phyloP scores from a whole-genome alignment of 2,888 invertebrate species.

The Luperina testacea region DNA sequence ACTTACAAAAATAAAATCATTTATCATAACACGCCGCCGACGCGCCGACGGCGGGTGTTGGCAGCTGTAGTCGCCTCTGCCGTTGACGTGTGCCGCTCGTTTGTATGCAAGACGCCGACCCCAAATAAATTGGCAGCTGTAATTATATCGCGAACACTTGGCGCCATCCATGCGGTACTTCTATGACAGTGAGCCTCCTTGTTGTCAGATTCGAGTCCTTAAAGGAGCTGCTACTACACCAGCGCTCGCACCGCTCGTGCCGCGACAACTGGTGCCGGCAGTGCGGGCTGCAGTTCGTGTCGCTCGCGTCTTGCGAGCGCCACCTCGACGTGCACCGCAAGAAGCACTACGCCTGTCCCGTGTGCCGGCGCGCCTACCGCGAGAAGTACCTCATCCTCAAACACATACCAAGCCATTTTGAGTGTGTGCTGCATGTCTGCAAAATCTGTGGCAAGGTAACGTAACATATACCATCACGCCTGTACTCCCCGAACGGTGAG shows the following conservation, averaged over 20 bases:
- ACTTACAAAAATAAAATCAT: no score
- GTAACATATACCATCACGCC: background rate
- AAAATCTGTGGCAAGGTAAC: slow-evolving; percentile 70
- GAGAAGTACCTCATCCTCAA: slow-evolving; percentile 83
- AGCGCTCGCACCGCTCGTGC: slow-evolving; percentile 71
- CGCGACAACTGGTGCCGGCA: slow-evolving; percentile 77
- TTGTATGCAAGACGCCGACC: background rate
- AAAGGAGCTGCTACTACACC: slow-evolving; percentile 78
- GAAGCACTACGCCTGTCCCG: slow-evolving; percentile 86
- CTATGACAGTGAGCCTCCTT: background rate
- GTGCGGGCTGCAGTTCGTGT: slow-evolving; percentile 81
- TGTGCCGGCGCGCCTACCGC: slow-evolving; percentile 89
- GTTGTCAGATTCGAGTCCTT: slow-evolving; percentile 77
- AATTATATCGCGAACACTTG: background rate
- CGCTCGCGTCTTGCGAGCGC: slow-evolving; percentile 73
- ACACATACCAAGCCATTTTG: slow-evolving; percentile 82
- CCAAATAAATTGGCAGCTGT: background rate
- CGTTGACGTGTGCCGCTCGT: background rate
- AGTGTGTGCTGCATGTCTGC: slow-evolving; percentile 86
- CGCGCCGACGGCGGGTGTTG: no score
- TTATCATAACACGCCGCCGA: no score
- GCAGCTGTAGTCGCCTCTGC: background rate
- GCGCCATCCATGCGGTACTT: background rate
- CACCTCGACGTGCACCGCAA: slow-evolving; percentile 81
- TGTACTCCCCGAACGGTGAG: background rate